phyloP scores from a whole-genome alignment of 2,113 vertebrate species.

The Polypterus bichir region DNA sequence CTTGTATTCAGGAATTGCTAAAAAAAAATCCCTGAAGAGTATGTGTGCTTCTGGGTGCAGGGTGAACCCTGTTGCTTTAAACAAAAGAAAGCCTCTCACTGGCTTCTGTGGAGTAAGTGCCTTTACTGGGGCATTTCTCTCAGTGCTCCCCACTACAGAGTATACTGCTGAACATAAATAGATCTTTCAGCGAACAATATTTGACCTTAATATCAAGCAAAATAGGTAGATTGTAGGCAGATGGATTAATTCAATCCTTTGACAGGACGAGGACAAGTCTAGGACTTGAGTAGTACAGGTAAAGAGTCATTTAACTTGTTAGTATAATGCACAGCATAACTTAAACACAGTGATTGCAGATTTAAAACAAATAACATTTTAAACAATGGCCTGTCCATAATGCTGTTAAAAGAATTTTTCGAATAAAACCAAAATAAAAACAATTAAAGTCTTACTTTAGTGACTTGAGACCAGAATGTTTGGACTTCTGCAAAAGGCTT shows the following conservation, averaged over 20 bases:
- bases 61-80: neutral
- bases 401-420: conserved; percentile 23
- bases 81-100: neutral
- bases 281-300: neutral
- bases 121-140: neutral
- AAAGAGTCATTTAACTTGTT: neutral
- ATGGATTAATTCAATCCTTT: neutral
- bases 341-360: neutral
- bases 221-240: neutral
- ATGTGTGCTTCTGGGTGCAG: neutral
- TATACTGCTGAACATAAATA: neutral
- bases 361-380: conserved; percentile 17
- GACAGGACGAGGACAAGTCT: neutral
- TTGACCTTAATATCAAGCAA: neutral
- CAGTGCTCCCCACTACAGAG: neutral
- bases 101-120: neutral
- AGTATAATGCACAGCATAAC: conserved; percentile 1
- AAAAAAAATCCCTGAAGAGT: neutral
- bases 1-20: neutral
- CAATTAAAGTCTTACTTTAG: conserved; percentile 19
- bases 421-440: conserved; percentile 28
- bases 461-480: conserved; percentile 16
- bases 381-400: conserved; percentile 1
- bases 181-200: neutral
- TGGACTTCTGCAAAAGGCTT: conserved; percentile 25